Base-by-base conservation (phyloP, 37 sponge, comb jelly and placozoan species). In the Oopsacas minuta region DNA sequence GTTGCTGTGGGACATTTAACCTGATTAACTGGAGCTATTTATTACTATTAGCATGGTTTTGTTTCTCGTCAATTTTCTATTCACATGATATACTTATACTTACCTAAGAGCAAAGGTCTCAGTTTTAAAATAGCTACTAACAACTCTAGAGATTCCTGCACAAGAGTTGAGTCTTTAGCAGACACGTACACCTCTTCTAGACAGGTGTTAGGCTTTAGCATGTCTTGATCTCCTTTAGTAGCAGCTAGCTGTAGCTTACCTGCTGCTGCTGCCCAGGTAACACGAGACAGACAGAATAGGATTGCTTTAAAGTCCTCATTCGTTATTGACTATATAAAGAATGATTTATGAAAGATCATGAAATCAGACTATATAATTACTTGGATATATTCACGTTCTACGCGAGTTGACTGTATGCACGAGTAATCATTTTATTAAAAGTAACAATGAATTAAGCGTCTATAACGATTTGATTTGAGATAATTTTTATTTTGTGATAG, bases 171-270 rank as follows among this genome's bases (percentile, higher is more conserved):
- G 87, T 94, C 91, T 92, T 94, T 36, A 1, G 82, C 37, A 23
- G 83, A 37, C 22, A 82, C 83, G 83, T 82, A 38, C 39, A 82
- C 39, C 39, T 82, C 83, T 25, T 82, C 39, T n/a, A 36, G 38
- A 37, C 39, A 37, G 39, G 83, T 82, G 83, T 36, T 37, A 20
- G 83, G 83, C 23, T 34, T 38, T 3, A 38, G 39, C 52, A 38
- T 81, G 53, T 39, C 81, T 37, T 35, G 23, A 0, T 1, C 81
- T 5, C 81, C 86, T 51, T 37, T 82, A 15, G 81, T 36, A 25
- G 89, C 86, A 32, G 87, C 90, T 1, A 92, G 85, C 32, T 93
- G 91, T n/a, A 93, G 93, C 52, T 89, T 83, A 0, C 93, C 93
- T 10, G 93, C 91, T 0, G 91, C 91, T 25, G 93, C 93, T 0